Base-by-base conservation (phyloP, 2,888 invertebrate species). In the Idaea dimidiata region DNA sequence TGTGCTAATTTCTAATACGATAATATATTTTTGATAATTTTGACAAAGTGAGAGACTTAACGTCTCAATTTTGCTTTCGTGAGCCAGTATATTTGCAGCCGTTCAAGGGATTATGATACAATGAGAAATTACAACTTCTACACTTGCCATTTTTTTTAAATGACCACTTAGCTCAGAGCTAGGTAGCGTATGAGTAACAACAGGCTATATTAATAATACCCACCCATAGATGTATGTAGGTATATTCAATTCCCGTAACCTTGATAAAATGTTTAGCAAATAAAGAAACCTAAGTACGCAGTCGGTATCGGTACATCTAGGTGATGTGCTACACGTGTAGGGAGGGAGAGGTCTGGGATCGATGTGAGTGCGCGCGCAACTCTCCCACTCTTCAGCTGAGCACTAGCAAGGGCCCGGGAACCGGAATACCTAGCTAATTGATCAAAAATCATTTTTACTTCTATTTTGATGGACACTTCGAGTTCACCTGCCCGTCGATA, bases 311-410 rank as follows among this genome's bases (percentile, higher is more conserved):
- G 14, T 55, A 55, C 17, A 56, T 56, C 56, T 56, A 18, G 31
- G 60, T 63, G 32, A 58, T 54, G 56, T 24, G 24, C n/a, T 59
- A 62, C 65, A 61, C 62, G 62, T 65, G 65, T 65, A 59, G 59
- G 60, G 59, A 60, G 57, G 2, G 16, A 59, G 56, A 16, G 58
- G 17, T 54, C 57, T 54, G 10, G 58, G 87, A 90, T 91, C 91
- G 90, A 91, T 91, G 82, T 71, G 72, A 69, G 65, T 77, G 84
- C 86, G 88, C 90, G 88, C 84, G 89, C 89, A 86, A 74, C 65
- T 66, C 72, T 67, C 70, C 71, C 66, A 62, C 67, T 65, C 61
- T 71, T 67, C 69, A 73, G 80, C 79, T 77, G 81, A 82, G 79
- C 74, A 74, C 74, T 74, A 75, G 76, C 70, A 73, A n/a, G 75